Evolutionary conservation across 2,888 invertebrate genomes (phyloP).

Genomic region (Cepaea hortensis): DNA sequence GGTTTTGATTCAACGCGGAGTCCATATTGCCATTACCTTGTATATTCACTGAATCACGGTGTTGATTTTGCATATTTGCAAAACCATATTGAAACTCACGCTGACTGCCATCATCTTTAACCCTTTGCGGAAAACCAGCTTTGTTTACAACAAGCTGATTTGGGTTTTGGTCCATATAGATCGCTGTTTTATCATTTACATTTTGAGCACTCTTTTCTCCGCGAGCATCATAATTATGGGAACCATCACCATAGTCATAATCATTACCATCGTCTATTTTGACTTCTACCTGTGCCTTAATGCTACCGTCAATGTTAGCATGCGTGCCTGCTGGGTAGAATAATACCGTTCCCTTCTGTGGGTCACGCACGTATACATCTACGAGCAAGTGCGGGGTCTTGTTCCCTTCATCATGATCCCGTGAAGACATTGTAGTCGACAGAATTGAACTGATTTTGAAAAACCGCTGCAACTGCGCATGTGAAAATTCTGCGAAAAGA

Average conservation of each 20-base stretch:
- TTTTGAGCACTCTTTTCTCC: background rate
- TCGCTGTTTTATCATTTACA: background rate
- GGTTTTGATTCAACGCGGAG: too few relatives aligned
- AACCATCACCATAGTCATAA: background rate
- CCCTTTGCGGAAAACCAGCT: background rate
- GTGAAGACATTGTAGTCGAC: background rate
- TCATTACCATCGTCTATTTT: background rate
- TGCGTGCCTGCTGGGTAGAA: conserved; percentile 38
- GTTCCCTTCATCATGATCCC: too few relatives aligned
- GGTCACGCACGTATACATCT: conserved; percentile 21
- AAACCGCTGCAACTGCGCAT: background rate
- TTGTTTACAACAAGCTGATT: background rate
- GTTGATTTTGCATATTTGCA: background rate
- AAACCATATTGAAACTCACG: too few relatives aligned
- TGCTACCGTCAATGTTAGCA: background rate
- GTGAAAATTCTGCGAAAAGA: background rate
- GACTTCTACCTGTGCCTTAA: background rate
- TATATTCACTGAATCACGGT: too few relatives aligned
- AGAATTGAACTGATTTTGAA: background rate
- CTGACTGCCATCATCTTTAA: background rate
- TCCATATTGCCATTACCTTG: too few relatives aligned
- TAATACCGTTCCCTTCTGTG: background rate
- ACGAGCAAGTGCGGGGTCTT: background rate
- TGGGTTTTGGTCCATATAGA: background rate
- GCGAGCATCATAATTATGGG: background rate